phyloP scores from a whole-genome alignment of 2,113 vertebrate genomes.

The Phaethon lepturus region DNA sequence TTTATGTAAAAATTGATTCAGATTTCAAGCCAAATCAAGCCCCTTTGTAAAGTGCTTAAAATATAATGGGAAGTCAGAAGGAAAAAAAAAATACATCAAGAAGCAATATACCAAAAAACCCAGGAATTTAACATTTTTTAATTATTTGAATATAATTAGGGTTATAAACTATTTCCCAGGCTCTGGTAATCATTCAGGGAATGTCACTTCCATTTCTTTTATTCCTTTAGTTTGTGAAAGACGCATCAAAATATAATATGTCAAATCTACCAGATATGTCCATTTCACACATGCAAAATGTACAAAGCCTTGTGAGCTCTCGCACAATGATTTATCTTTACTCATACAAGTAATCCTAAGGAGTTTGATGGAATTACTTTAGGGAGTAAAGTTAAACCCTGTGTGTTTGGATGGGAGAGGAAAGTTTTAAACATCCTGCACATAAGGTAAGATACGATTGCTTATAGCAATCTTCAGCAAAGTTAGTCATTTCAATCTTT shows the following conservation, averaged over 20 bases:
- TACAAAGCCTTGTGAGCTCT: neutral
- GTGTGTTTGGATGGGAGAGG: neutral
- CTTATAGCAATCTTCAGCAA: neutral
- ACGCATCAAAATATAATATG: neutral
- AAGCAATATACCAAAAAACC: neutral
- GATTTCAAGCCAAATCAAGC: neutral
- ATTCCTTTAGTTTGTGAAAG: neutral
- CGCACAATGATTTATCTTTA: neutral
- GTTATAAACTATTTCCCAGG: neutral
- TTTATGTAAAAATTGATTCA: neutral
- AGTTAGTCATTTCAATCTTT: neutral
- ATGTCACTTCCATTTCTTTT: neutral
- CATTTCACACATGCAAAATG: neutral
- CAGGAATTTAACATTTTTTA: accelerated
- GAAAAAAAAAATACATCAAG: neutral
- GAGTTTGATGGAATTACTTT: neutral
- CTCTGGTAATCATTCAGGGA: neutral
- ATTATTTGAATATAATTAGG: neutral
- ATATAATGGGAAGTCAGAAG: neutral
- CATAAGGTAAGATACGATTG: neutral
- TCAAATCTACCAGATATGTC: neutral
- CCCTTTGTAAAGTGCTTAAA: neutral
- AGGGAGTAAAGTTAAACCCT: neutral
- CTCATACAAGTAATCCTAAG: neutral
- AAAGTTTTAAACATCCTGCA: neutral